phyloP scores from a whole-genome alignment of 1,140 invertebrate genomes.

The Micrasema longulum region DNA sequence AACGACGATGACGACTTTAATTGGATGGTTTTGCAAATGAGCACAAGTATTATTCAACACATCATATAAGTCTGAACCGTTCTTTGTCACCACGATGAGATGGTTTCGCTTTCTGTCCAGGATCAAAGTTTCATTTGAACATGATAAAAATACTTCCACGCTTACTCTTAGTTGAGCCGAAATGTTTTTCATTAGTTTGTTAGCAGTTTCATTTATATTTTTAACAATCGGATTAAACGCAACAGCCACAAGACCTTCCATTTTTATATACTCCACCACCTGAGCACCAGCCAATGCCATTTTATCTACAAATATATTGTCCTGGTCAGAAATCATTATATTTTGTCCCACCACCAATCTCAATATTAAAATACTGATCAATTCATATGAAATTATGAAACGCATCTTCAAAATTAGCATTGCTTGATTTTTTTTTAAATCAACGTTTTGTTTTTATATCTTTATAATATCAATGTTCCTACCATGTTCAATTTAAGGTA shows the following conservation, averaged over 20 bases:
- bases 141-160: slow-evolving; percentile 6
- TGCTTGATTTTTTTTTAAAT: no score
- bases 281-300: neutral
- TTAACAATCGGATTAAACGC: slow-evolving; percentile 1
- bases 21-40: neutral
- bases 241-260: neutral
- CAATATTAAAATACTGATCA: no score
- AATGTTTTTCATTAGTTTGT: neutral
- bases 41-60: slow-evolving; percentile 9
- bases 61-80: neutral
- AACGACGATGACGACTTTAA: slow-evolving; percentile 2
- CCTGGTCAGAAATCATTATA: neutral
- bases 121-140: neutral
- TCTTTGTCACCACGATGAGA: neutral
- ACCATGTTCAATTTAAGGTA: no score
- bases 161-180: neutral
- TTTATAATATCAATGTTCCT: no score
- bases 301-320: neutral
- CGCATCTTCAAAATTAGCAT: no score
- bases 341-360: no score
- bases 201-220: neutral
- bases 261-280: neutral
- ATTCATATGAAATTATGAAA: no score
- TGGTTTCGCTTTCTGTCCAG: neutral
- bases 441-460: no score